A percentile compares a stretch with the other conserved stretches of the same genome.
Conservation (phyloP, 1,140 invertebrate genomes). For the Cardiocondyla obscurior region DNA sequence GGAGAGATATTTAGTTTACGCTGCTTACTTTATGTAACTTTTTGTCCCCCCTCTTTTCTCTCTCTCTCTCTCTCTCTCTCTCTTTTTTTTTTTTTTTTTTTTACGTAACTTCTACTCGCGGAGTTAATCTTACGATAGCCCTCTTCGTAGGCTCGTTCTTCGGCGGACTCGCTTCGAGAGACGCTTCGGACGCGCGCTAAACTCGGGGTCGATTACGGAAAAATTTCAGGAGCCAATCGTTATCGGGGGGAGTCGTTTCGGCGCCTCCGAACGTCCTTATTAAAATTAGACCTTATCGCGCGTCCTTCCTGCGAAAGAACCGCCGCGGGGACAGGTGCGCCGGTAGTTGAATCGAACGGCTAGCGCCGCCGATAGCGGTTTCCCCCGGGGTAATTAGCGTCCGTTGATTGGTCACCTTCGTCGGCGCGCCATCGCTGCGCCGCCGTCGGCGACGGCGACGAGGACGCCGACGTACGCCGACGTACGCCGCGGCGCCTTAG, state of each 20-base stretch:
- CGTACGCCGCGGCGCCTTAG: constrained; percentile 42
- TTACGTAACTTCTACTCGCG: not conserved
- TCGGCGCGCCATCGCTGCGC: constrained; percentile 28
- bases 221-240: not conserved
- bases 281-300: constrained; percentile 1
- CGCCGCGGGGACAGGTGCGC: not conserved
- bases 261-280: not conserved
- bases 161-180: not conserved
- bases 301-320: not conserved
- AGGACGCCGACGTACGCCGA: constrained; percentile 18
- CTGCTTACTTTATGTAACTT: not conserved
- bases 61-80: not conserved
- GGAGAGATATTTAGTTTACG: not conserved
- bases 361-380: constrained; percentile 50
- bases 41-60: too few species aligned
- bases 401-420: constrained; percentile 76
- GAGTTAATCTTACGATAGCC: not conserved
- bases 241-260: not conserved
- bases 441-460: not conserved
- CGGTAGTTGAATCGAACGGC: constrained; percentile 18
- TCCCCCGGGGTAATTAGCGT: constrained; percentile 72
- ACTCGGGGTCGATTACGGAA: not conserved
- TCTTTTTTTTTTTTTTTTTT: not conserved
- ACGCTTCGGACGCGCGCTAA: not conserved
- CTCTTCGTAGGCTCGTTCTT: too few species aligned